Base-by-base conservation (phyloP, 2,888 invertebrate genomes). In the Caenorhabditis parvicauda region DNA sequence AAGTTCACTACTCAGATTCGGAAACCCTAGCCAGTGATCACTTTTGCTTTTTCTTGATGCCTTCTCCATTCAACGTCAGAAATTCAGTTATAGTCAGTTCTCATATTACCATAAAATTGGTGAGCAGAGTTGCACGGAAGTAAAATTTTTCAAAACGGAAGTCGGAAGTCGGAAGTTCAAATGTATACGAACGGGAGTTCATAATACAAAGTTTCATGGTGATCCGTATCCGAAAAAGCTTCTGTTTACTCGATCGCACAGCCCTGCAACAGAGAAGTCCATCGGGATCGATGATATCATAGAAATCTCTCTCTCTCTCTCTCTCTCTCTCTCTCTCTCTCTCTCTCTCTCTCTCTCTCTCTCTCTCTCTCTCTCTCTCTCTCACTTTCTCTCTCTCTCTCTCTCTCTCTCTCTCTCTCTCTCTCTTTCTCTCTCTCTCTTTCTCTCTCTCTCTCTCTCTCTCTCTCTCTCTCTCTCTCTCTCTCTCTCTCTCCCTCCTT, bases 361-460 rank as follows among this genome's bases (percentile, higher is more conserved):
- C 12, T 25, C 7, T 54, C 35, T 24, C 7, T 7, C 24, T 5
- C 44, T 19, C 27, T 28, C 21, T 21, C 19, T 2, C n/a, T 43
- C 43, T 41, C 21, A 14, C 12, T 25, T 7, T 54, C 43, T 47
- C 32, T 47, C 37, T 35, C 37, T 35, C 19, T 12, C 22, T 19
- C 29, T 19, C 2, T 12, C n/a, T 46, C 14, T 46, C 38, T 5
- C 9, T 41, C 42, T 56, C 50, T 50, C 44, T 51, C 38, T 44
- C 39, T 51, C 47, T 46, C 22, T 27, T 42, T 21, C 29, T 28
- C 42, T 49, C 53, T 51, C 42, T 24, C 48, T 47, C 52, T 55
- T 51, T 44, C 14, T 12, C 0, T 2, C 32, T 27, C 9, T 12
- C 3, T 7, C 22, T 5, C 28, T 19, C 22, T 59, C 51, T 51